A percentile compares a stretch with the other conserved stretches of the same genome.
phyloP scores from a whole-genome alignment of 2,113 vertebrate genomes.

The Lonchura striata region DNA sequence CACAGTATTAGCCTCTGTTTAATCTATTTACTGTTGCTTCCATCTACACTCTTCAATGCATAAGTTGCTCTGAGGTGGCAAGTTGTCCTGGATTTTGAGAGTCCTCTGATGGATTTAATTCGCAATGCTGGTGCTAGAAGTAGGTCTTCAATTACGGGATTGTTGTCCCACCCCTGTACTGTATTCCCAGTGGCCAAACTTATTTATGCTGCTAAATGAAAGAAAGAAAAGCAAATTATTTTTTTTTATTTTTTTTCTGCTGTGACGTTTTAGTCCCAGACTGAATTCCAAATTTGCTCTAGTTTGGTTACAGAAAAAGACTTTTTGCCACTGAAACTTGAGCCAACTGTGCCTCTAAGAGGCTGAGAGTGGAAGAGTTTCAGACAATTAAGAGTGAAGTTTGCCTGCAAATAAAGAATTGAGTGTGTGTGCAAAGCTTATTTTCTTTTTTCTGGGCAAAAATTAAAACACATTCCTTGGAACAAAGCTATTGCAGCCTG shows the following conservation, averaged over 20 bases:
- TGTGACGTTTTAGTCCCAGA: slow-evolving; percentile 99
- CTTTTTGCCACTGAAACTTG: slow-evolving; percentile 99
- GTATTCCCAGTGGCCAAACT: slow-evolving; percentile 99
- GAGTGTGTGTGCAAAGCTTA: slow-evolving; percentile 88
- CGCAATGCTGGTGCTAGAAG: slow-evolving; percentile 87
- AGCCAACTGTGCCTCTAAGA: slow-evolving; percentile 99
- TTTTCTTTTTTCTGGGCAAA: slow-evolving; percentile 87
- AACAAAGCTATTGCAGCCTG: slow-evolving; percentile 89
- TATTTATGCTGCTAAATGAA: slow-evolving; percentile 99
- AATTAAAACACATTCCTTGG: slow-evolving; percentile 99
- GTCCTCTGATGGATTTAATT: slow-evolving; percentile 83
- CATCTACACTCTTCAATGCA: slow-evolving; percentile 76
- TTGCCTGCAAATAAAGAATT: slow-evolving; percentile 88
- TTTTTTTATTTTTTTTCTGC: slow-evolving; percentile 89
- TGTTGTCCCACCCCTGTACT: slow-evolving; percentile 87
- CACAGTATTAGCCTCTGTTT: slow-evolving; percentile 97
- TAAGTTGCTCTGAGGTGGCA: slow-evolving; percentile 81
- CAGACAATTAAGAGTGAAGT: slow-evolving; percentile 88
- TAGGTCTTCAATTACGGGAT: slow-evolving; percentile 85
- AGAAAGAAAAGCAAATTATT: slow-evolving; percentile 85
- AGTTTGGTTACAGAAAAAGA: slow-evolving; percentile 88
- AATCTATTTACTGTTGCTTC: slow-evolving; percentile 83
- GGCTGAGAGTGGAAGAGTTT: slow-evolving; percentile 92
- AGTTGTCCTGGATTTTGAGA: slow-evolving; percentile 86
- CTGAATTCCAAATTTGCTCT: slow-evolving; percentile 98